Base-by-base conservation (phyloP, 2,888 invertebrate species). In the Caenorhabditis sp. region DNA sequence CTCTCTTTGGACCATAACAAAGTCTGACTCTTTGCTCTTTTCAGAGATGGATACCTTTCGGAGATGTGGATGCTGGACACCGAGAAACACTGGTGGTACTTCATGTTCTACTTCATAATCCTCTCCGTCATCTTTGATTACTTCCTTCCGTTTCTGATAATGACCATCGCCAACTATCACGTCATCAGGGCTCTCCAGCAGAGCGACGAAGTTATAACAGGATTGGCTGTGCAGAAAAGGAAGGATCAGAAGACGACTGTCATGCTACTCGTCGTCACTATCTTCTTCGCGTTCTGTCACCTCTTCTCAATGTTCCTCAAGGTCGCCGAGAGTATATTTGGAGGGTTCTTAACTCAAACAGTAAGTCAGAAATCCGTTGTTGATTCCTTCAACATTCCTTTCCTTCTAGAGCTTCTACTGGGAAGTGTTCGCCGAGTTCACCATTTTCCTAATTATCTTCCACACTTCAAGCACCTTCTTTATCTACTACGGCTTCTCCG, bases 51-150 rank as follows among this genome's bases (percentile, higher is more conserved):
- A n/a, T 76, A 63, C 27, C 32, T 58, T 17, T 76, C 55, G n/a
- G 63, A 76, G 53, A 63, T 76, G 63, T 76, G 76, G 76, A 76
- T 76, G 76, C 35, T 76, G 39, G 70, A 70, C 35, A 63, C 76
- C 13, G 70, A 76, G 11, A 63, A 76, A 52, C 70, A 76, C 37
- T 70, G 66, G 59, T 78, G 78, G 78, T 78, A 73, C 56, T 78
- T 71, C 55, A 55, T 77, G 55, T 43, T 61, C 27, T 77, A 65
- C 41, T 77, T 56, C 32, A 55, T 59, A 20, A 63, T 71, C 24
- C 46, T 71, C 17, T 77, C 70, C 5, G 62, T 65, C n/a, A 20
- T 77, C 22, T 71, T 71, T 43, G 71, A 77, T 24, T 77, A 71
- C 35, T 56, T 66, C 46, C 48, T 78, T 0, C 78, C 78, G 6